A percentile compares a stretch with the other conserved stretches of the same genome.
These are phyloP conservation scores for Meteorus cinctellus DNA, from an alignment of 2,888 invertebrate genomes.

Conservation along the genomic window DNA sequence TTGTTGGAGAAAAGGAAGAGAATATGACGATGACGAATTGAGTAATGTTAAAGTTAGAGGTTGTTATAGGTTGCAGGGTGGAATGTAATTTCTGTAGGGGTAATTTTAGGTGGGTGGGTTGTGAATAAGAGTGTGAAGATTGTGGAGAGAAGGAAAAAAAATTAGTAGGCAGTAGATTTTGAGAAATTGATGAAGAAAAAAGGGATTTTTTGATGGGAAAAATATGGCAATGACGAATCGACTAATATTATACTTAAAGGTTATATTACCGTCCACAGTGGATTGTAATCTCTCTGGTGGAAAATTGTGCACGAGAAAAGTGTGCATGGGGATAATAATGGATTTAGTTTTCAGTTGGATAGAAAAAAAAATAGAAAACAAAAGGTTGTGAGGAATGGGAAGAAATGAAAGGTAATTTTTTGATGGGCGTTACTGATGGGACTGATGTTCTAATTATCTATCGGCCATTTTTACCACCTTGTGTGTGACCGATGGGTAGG, in stretches of 20 bases:
- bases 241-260: constrained; percentile 5
- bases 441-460: constrained; percentile 53
- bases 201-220: no score
- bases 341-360: not conserved
- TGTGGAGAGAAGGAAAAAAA: not conserved
- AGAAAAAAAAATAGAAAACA: constrained; percentile 7
- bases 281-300: not conserved
- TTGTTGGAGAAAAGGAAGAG: no score
- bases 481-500: constrained; percentile 30
- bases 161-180: no score
- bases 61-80: not conserved
- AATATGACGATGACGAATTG: no score
- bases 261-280: not conserved
- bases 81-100: not conserved
- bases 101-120: not conserved
- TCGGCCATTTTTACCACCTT: constrained; percentile 51
- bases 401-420: constrained; percentile 5
- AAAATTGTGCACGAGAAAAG: not conserved
- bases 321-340: not conserved
- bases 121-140: not conserved
- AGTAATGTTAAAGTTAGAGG: not conserved
- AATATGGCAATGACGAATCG: not conserved
- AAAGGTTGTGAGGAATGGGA: not conserved
- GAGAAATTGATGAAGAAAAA: no score
- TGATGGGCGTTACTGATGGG: constrained; percentile 51